Base-by-base conservation (phyloP, 2,797 vertebrate species). In the Oophaga sylvatica region DNA sequence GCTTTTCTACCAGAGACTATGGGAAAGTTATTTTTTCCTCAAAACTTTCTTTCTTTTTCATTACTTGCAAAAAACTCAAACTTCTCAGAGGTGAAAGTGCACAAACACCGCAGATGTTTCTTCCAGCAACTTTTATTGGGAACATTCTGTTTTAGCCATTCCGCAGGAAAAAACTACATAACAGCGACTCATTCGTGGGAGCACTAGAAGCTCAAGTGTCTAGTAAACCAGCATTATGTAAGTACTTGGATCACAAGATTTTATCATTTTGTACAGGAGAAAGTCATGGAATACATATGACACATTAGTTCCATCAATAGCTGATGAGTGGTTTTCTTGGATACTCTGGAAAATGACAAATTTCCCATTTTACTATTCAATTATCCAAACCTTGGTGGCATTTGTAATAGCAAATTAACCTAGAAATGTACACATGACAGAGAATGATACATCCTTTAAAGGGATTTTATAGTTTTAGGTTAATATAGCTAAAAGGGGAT, bases 81-180 rank as follows among this genome's bases (percentile, higher is more conserved):
- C 63, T 48, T 81, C 41, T 81, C 41, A 70, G 77, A 75, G 62
- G 29, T 22, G 19, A 76, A 76, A 82, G 79, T 57, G 22, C 80
- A 41, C n/a, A 56, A 17, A 12, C 9, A 15, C 75, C 0, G 75
- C 71, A 83, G 53, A 67, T 78, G 48, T 87, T 67, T 87, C 82
- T 67, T 73, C 22, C 67, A 84, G 87, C 45, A 67, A 75, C 59
- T 62, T 76, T 88, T 81, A 88, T 80, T 86, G 84, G 84, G 84
- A 86, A 89, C 87, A 89, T 89, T 86, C 48, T 86, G 87, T 82
- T 77, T 81, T 59, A 68, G 60, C 29, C 68, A 48, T 29, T 22
- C 29, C n/a, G 73, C 71, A 81, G 71, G 87, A 77, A 78, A 87
- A 87, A 83, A 22, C 76, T 67, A 41, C 71, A 45, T 12, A 57